Conservation (phyloP, 1,140 invertebrate genomes). For the Xylocopa sonorina region DNA sequence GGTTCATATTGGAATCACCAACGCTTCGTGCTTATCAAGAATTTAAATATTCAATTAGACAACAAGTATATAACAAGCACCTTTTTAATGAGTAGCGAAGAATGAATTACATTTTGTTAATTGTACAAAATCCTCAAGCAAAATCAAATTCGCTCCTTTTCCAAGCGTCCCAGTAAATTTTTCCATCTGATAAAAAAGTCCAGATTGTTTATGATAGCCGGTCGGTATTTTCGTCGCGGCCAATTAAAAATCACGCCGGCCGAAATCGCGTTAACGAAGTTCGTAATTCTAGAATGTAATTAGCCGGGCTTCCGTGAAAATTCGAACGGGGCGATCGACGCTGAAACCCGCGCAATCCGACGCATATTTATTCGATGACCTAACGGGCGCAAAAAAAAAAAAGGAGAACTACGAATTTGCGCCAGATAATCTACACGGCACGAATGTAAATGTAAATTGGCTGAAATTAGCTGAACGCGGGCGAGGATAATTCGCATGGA, state of each 20-base stretch:
- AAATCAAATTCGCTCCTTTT: too few relatives aligned
- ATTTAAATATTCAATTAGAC: too few relatives aligned
- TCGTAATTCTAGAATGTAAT: slow-evolving; percentile 32
- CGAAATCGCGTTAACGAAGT: slow-evolving; percentile 12
- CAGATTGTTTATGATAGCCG: background rate
- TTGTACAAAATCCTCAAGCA: too few relatives aligned
- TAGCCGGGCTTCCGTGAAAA: background rate
- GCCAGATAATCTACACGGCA: background rate
- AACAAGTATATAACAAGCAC: too few relatives aligned
- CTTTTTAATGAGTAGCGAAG: too few relatives aligned
- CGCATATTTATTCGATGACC: slow-evolving; percentile 7
- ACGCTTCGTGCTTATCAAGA: too few relatives aligned
- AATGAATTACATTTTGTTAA: too few relatives aligned
- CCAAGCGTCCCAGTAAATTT: too few relatives aligned
- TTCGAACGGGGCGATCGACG: background rate
- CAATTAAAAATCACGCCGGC: slow-evolving; percentile 15
- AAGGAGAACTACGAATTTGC: slow-evolving; percentile 2
- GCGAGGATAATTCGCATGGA: background rate
- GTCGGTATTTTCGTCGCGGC: background rate
- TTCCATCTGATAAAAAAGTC: slow-evolving; percentile 3
- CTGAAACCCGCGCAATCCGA: background rate
- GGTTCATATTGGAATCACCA: too few relatives aligned
- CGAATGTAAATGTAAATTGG: slow-evolving; percentile 22
- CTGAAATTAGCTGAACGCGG: background rate
- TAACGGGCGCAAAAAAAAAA: too few relatives aligned